Percentiles rank a stretch among this genome's conserved stretches.
These are phyloP conservation scores for Barbus barbus DNA, from an alignment of 2,113 vertebrate genomes.

Conservation along the genomic window DNA sequence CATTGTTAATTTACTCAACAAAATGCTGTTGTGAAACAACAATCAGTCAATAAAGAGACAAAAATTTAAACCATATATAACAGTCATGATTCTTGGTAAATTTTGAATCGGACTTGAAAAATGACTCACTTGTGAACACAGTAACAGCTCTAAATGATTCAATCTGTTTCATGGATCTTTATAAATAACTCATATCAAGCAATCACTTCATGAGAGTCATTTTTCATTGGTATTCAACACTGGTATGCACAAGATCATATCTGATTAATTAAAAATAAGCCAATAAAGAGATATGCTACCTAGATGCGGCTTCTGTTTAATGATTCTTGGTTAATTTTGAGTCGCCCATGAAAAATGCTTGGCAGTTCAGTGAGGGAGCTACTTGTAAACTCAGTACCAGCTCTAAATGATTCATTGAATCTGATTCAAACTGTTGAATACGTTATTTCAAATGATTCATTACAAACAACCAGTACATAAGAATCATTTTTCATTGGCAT, in stretches of 20 bases:
- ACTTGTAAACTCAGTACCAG: not conserved
- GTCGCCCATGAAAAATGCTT: not conserved
- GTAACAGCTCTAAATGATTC: not conserved
- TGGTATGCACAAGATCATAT: not conserved
- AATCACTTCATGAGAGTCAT: not conserved
- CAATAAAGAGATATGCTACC: not conserved
- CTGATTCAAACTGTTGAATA: not conserved
- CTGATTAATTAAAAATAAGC: not conserved
- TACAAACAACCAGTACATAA: not conserved
- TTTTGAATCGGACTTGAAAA: not conserved
- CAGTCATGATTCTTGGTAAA: no score
- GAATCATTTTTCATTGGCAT: not conserved
- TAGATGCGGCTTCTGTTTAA: not conserved
- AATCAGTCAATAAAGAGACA: no score
- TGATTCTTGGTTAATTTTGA: not conserved
- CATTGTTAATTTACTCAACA: not conserved
- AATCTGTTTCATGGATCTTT: not conserved
- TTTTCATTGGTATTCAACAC: conserved; percentile 12
- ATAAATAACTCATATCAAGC: not conserved
- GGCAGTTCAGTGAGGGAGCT: not conserved
- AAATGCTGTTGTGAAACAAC: no score
- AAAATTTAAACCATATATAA: not conserved
- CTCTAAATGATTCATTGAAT: not conserved
- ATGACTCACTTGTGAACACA: not conserved
- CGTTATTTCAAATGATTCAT: not conserved